Conservation (phyloP, 2,888 invertebrate species). For the Gastracanthus pulcherrimus region DNA sequence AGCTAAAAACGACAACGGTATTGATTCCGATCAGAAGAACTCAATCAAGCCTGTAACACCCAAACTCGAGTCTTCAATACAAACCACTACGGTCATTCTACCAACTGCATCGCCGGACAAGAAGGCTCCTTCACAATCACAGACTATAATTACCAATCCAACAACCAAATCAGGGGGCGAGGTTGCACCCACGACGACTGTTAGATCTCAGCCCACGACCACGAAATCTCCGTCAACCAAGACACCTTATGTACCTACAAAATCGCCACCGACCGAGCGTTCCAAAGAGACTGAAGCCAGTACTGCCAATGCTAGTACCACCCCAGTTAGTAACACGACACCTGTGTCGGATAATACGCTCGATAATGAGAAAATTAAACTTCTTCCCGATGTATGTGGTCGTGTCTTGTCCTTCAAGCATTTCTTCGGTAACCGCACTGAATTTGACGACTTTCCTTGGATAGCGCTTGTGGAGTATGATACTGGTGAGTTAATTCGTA, state of each 20-base stretch:
- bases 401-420: background rate
- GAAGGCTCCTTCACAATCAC: background rate
- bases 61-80: background rate
- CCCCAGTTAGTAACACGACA: background rate
- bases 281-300: too few species aligned
- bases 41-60: background rate
- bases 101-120: background rate
- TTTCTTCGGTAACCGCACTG: constrained; percentile 21
- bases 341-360: too few species aligned
- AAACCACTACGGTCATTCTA: background rate
- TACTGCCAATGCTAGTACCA: background rate
- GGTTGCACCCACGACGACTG: background rate
- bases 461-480: constrained; percentile 78
- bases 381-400: constrained; percentile 22
- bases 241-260: background rate
- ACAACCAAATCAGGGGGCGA: background rate
- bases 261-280: too few species aligned
- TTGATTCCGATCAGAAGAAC: background rate
- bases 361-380: background rate
- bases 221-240: too few species aligned
- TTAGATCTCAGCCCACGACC: too few species aligned
- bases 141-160: background rate
- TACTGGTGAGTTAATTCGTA: constrained; percentile 66
- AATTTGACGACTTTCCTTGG: constrained; percentile 81
- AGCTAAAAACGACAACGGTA: background rate